A percentile compares a stretch with the other conserved stretches of the same genome.
Evolutionary conservation across 35 echinoderm and acorn worm genomes (phyloP).

Genomic region (Lytechinus variegatus): DNA sequence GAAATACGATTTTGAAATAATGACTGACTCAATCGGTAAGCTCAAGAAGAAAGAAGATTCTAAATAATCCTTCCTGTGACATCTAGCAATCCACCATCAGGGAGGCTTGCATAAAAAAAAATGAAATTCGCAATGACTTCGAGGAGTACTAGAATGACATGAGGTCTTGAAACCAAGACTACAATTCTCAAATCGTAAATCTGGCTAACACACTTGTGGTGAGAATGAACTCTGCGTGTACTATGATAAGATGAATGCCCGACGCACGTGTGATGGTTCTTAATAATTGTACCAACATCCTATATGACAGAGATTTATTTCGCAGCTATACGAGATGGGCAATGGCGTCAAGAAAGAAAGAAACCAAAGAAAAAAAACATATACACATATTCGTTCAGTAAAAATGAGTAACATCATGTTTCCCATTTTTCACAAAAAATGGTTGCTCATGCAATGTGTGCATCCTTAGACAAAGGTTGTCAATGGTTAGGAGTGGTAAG

Average conservation of each 20-base stretch:
- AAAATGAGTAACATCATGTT: not conserved
- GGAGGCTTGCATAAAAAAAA: too few species aligned
- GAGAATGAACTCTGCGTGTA: not conserved
- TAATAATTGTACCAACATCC: not conserved
- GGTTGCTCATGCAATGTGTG: not conserved
- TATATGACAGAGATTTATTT: not conserved
- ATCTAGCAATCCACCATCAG: too few species aligned
- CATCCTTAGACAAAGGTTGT: too few species aligned
- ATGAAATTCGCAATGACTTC: too few species aligned
- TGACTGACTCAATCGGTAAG: not conserved
- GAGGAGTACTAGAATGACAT: too few species aligned
- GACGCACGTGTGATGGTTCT: not conserved
- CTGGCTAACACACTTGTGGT: not conserved
- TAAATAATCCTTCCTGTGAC: too few species aligned
- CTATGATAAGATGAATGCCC: not conserved
- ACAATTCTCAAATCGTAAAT: not conserved
- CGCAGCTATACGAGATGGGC: not conserved
- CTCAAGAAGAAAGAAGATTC: too few species aligned
- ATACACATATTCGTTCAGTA: not conserved
- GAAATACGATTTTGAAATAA: not conserved
- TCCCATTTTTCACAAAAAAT: not conserved
- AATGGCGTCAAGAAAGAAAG: not conserved
- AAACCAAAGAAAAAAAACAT: not conserved
- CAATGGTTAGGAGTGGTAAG: too few species aligned
- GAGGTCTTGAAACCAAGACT: too few species aligned